A percentile compares a stretch with the other conserved stretches of the same genome.
Conservation (phyloP, 1,140 invertebrate species). For the Subanguina moxae region DNA sequence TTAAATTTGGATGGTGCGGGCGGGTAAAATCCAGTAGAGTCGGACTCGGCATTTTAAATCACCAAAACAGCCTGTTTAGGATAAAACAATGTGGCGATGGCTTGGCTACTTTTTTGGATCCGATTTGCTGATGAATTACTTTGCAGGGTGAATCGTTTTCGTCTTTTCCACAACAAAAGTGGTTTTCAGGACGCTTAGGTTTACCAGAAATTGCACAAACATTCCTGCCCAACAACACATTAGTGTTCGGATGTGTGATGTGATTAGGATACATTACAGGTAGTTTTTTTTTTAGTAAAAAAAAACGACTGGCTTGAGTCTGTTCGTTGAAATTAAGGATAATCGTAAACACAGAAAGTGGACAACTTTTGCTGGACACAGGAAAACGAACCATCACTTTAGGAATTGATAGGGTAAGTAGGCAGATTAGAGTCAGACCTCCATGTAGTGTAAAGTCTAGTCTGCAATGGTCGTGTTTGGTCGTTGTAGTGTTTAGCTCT, state of each 20-base stretch:
- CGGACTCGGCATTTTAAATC: background rate
- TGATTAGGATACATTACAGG: conserved; percentile 16
- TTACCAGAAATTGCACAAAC: conserved; percentile 4
- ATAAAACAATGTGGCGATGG: conserved; percentile 19
- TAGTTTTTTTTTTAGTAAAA: too few species aligned
- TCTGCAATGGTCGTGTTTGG: too few species aligned
- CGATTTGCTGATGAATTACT: conserved; percentile 24
- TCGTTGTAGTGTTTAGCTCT: too few species aligned
- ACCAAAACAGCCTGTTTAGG: background rate
- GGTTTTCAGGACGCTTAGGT: background rate
- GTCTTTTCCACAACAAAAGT: too few species aligned
- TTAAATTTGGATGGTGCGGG: too few species aligned
- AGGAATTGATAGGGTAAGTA: conserved; percentile 17
- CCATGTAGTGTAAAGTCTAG: too few species aligned
- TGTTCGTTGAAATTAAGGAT: background rate
- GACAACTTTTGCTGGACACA: conserved; percentile 10
- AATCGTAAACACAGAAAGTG: conserved; percentile 9
- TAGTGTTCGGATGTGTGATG: conserved; percentile 2
- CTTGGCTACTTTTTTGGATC: conserved; percentile 17
- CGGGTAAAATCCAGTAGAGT: too few species aligned
- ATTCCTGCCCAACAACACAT: conserved; percentile 10
- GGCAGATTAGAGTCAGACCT: background rate
- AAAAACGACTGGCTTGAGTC: too few species aligned
- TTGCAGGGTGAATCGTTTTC: conserved; percentile 11
- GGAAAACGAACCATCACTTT: conserved; percentile 1